A percentile compares a stretch with the other conserved stretches of the same genome.
These are phyloP conservation scores for Tetramorium simillimum DNA, from an alignment of 1,140 invertebrate species.

Conservation along the genomic window DNA sequence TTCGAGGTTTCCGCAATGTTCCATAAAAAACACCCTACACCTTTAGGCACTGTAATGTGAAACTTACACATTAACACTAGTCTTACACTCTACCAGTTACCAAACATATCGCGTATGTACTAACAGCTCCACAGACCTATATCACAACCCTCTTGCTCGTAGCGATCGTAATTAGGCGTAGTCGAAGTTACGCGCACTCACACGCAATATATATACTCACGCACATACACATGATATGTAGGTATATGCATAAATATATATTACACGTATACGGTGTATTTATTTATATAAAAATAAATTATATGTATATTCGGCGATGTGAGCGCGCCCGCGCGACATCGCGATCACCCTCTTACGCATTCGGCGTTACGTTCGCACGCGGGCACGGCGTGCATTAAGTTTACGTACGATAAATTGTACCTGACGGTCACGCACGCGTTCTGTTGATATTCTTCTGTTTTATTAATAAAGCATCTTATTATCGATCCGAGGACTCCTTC, in stretches of 20 bases:
- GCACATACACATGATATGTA: conserved; percentile 27
- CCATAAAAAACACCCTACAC: background rate
- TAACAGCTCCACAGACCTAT: conserved; percentile 44
- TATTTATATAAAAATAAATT: conserved; percentile 50
- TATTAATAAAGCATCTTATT: conserved; percentile 73
- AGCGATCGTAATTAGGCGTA: conserved; percentile 61
- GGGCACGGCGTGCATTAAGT: conserved; percentile 59
- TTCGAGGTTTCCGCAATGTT: background rate
- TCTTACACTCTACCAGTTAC: conserved; percentile 73
- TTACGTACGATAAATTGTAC: conserved; percentile 74
- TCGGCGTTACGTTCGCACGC: conserved; percentile 54
- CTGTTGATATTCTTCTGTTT: conserved; percentile 72
- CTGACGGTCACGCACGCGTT: conserved; percentile 73
- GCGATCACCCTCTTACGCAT: conserved; percentile 41
- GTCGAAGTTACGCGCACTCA: conserved; percentile 33
- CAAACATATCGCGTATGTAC: conserved; percentile 71
- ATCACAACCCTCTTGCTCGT: conserved; percentile 41
- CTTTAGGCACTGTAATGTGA: conserved; percentile 20
- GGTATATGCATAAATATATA: conserved; percentile 27
- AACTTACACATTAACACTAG: conserved; percentile 71
- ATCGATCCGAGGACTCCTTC: conserved; percentile 12
- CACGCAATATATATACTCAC: conserved; percentile 7
- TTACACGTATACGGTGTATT: conserved; percentile 27
- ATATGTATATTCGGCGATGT: conserved; percentile 29
- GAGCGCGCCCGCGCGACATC: conserved; percentile 17